phyloP scores from a whole-genome alignment of 2,888 invertebrate species.

The Bugula neritina region DNA sequence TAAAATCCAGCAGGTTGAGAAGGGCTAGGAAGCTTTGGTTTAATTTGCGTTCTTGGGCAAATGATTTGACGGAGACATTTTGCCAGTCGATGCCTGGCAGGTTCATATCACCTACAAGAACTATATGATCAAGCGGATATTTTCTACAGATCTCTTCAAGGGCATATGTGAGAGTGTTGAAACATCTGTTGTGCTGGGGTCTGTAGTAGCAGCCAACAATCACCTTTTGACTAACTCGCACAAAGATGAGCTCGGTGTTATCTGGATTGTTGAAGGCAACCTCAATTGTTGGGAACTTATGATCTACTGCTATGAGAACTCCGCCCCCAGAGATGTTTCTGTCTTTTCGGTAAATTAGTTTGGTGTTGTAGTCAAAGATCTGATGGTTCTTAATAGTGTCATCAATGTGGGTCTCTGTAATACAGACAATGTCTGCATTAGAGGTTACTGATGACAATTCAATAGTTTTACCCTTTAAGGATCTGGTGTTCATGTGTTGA shows the following conservation, averaged over 20 bases:
- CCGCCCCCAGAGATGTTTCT: conserved; percentile 22
- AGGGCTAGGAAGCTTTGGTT: not conserved
- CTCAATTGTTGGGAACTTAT: not conserved
- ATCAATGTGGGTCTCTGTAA: not conserved
- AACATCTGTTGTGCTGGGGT: not conserved
- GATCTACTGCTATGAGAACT: not conserved
- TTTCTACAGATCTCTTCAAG: not conserved
- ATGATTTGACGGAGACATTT: not conserved
- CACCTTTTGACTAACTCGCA: not conserved
- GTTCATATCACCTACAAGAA: conserved; percentile 5
- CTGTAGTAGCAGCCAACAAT: conserved; percentile 9
- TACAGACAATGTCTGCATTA: not conserved
- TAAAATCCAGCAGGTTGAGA: not conserved
- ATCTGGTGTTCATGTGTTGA: not conserved
- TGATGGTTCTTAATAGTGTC: not conserved
- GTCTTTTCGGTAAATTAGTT: conserved; percentile 4
- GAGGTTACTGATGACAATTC: not conserved
- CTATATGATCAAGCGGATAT: not conserved
- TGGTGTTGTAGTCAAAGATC: not conserved
- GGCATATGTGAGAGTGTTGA: not conserved
- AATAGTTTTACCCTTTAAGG: not conserved
- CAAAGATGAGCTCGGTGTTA: not conserved
- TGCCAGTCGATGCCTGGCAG: conserved; percentile 17
- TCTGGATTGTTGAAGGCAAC: not conserved
- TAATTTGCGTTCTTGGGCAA: not conserved